A percentile compares a stretch with the other conserved stretches of the same genome.
phyloP scores from a whole-genome alignment of 2,113 vertebrate genomes.

The Meles meles region DNA sequence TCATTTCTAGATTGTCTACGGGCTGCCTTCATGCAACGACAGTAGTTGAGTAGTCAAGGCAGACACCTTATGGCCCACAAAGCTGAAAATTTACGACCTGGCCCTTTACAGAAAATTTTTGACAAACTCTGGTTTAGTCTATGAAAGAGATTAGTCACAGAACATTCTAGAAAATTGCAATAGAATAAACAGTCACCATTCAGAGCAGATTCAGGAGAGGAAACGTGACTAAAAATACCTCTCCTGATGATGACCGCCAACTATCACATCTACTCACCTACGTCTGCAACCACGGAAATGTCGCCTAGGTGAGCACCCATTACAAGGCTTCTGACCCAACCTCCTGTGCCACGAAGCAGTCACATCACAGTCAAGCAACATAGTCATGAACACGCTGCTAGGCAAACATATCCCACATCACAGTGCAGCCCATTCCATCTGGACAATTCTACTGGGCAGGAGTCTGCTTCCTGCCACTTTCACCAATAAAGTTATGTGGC shows the following conservation, averaged over 20 bases:
- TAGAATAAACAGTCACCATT: not conserved
- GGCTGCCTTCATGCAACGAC: not conserved
- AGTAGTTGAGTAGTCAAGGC: not conserved
- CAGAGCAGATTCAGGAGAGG: not conserved
- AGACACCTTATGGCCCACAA: not conserved
- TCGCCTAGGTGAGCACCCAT: not conserved
- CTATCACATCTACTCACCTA: rapidly evolving
- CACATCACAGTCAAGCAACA: rapidly evolving
- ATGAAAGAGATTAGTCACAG: not conserved
- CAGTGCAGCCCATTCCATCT: too few relatives aligned
- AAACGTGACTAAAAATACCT: not conserved
- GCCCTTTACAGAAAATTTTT: not conserved
- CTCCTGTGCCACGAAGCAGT: not conserved
- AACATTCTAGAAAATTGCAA: not conserved
- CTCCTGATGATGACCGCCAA: too few relatives aligned
- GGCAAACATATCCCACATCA: not conserved
- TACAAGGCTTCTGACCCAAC: not conserved
- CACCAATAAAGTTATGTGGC: not conserved
- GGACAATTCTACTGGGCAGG: not conserved
- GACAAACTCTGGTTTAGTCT: not conserved
- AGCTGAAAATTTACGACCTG: not conserved
- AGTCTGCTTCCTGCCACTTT: not conserved
- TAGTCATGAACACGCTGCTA: not conserved
- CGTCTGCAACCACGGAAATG: rapidly evolving
- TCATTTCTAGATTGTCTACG: not conserved